These are phyloP conservation scores for Brachionus plicatilis DNA, from an alignment of 1,140 invertebrate species.

Conservation along the genomic window DNA sequence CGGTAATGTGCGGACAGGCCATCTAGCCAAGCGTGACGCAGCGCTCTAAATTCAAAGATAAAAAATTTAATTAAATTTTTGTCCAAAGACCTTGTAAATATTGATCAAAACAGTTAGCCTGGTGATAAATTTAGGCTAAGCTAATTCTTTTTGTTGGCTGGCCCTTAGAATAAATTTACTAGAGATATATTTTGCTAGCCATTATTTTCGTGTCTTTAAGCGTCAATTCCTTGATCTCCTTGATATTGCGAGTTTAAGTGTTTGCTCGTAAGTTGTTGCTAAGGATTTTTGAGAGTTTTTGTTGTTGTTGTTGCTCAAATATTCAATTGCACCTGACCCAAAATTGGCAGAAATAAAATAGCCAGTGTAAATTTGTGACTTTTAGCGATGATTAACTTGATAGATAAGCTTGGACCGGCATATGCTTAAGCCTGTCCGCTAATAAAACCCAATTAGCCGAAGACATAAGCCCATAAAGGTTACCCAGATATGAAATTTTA, in stretches of 20 bases:
- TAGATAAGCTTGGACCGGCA: neutral
- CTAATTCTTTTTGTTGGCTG: neutral
- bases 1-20: neutral
- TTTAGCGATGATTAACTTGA: neutral
- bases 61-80: no score
- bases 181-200: neutral
- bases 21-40: neutral
- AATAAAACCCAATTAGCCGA: neutral
- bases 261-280: neutral
- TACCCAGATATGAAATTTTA: neutral
- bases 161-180: neutral
- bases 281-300: neutral
- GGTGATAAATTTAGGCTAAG: neutral
- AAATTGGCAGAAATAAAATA: neutral
- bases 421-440: neutral
- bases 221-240: neutral
- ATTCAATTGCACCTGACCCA: neutral
- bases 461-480: neutral
- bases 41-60: neutral
- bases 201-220: neutral
- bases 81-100: neutral
- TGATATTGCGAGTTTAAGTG: neutral
- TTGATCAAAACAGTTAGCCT: neutral
- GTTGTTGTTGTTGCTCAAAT: neutral
- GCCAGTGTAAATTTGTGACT: neutral